phyloP scores from a whole-genome alignment of 2,113 vertebrate species.

The Mobula hypostoma region DNA sequence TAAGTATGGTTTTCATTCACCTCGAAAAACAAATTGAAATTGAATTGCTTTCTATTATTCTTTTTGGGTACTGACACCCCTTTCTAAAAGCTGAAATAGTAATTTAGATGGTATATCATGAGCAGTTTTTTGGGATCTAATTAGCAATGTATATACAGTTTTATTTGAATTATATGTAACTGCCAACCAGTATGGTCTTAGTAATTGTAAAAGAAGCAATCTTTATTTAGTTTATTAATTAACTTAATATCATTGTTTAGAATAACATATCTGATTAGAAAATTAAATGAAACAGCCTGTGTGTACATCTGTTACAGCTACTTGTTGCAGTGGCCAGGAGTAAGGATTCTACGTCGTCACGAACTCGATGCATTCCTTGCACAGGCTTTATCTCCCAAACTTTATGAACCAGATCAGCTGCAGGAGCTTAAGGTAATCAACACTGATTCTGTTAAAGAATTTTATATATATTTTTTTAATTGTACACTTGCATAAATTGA shows the following conservation, averaged over 20 bases:
- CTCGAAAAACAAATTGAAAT: not conserved
- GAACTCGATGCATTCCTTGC: constrained; percentile 94
- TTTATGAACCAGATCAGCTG: constrained; percentile 93
- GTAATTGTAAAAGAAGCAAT: not conserved
- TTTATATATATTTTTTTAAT: too few relatives aligned
- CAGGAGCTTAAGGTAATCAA: constrained; percentile 90
- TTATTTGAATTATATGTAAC: not conserved
- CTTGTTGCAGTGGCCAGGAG: constrained; percentile 94
- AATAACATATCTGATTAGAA: not conserved
- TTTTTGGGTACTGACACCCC: not conserved
- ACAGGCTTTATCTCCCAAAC: constrained; percentile 90
- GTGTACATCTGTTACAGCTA: constrained; percentile 61
- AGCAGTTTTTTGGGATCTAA: not conserved
- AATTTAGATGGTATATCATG: not conserved
- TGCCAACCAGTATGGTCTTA: not conserved
- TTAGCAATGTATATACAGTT: not conserved
- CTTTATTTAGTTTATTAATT: not conserved
- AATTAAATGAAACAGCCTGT: not conserved
- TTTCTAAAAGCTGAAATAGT: not conserved
- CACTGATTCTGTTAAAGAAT: not conserved
- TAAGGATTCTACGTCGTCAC: constrained; percentile 87
- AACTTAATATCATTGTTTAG: not conserved
- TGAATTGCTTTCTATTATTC: not conserved
- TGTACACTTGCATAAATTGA: not conserved
- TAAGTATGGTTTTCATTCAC: not conserved